Base-by-base conservation (phyloP, 2,113 vertebrate species). In the Arvicanthis niloticus region DNA sequence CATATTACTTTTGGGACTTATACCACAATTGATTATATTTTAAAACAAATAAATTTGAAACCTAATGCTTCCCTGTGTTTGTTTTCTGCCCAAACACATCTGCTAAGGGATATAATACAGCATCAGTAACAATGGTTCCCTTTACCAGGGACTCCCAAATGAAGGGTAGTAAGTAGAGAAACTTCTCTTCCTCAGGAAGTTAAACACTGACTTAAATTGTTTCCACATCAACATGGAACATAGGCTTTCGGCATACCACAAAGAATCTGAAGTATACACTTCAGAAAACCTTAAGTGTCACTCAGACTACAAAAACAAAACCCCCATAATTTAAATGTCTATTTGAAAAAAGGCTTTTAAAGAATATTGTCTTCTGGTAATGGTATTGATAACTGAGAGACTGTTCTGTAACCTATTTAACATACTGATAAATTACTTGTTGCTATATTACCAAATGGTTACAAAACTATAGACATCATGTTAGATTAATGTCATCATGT, bases 31-130 rank as follows among this genome's bases (percentile, higher is more conserved):
- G 58, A 89, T 75, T 10, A 45, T 62, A 95, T 88, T 93, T 95
- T 94, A 92, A 94, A 97, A 86, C 58, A 97, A 91, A 78, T 93
- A 97, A 91, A 78, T 93, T 77, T 86, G 93, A 93, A 95, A 91
- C 84, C 90, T 75, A 97, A 19, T 81, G 45, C n/a, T 68, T 91
- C 80, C 90, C 45, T 91, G 34, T 24, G 37, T 37, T 58, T n/a
- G 93, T 94, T 89, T 88, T 95, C 82, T 96, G 76, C 82, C 51
- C 37, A 89, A 96, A 81, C 56, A 95, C 48, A 95, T 78, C 62
- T 88, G 40, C 56, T 62, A 24, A 95, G 45, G 75, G 78, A 96
- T 82, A 87, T 15, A 96, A 87, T 13, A 85, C n/a, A 65, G 15
- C 10, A 24, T 89, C 65, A 92, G 76, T 88, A 67, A 81, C 45